Evolutionary conservation across 2,113 vertebrate species (phyloP), one percentile per base, ranked within the genome.

Genomic region (Propithecus coquereli): DNA sequence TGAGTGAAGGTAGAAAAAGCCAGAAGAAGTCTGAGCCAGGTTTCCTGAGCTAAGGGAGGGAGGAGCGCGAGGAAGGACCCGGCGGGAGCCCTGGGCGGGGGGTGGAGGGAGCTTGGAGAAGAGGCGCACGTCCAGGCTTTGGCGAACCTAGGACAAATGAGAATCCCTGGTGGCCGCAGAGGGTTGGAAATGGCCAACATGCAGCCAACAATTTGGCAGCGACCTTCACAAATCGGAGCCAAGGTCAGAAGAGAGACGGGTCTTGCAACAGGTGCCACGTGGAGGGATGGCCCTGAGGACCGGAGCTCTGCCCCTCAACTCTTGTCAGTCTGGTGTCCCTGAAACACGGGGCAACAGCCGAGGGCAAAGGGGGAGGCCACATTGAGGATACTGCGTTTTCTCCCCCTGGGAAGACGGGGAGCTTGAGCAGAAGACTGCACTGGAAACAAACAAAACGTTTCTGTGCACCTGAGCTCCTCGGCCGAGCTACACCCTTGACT

Each of bases 331-430:
- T 12, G 11, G 10, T 14, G 18, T 22, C 57, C 23, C 6, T 79
- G 27, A 10, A 7, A 63, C 1, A 6, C 14, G 17, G 18, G n/a
- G 16, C 12, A n/a, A 8, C 3, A 5, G 18, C 32, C 2, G 37
- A 23, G 22, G 45, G 59, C 30, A 18, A n/a, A 27, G 59, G 47
- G 1, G 6, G 9, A 30, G 8, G 22, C 22, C 9, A 30, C 11
- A 11, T 25, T 30, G 30, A 14, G 30, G 54, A 63, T 57, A 65
- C 6, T 22, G 68, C n/a, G 50, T 59, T 61, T 66, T 34, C 37
- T 77, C 66, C 4, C 8, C 68, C 18, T 76, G 47, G 25, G 65
- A n/a, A 32, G 17, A 20, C 1, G 40, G n/a, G 77, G 30, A 47
- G 20, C 30, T 82, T 61, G 47, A 45, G 11, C 47, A 47, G 8